phyloP scores from a whole-genome alignment of 2,888 invertebrate species.

The Ochropacha duplaris region DNA sequence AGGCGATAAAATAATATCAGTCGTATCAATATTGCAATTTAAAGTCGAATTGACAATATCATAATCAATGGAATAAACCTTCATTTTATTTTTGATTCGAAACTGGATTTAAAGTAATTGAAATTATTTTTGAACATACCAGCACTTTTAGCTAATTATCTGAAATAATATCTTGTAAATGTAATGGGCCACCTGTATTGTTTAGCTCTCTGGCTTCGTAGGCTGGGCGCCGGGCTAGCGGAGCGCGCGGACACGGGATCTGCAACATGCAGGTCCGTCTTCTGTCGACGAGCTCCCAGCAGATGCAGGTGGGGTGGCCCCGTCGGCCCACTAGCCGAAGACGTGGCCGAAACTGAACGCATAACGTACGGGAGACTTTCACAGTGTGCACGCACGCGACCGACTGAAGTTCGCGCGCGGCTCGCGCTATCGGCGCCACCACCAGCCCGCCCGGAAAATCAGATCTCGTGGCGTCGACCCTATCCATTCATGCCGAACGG shows the following conservation, averaged over 20 bases:
- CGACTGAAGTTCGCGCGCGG: slow-evolving; percentile 68
- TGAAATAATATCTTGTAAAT: slow-evolving; percentile 24
- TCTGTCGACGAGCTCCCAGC: slow-evolving; percentile 83
- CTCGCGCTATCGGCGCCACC: slow-evolving; percentile 57
- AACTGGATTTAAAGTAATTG: background rate
- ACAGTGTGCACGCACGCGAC: slow-evolving; percentile 78
- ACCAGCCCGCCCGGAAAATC: slow-evolving; percentile 71
- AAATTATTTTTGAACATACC: background rate
- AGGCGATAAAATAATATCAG: background rate
- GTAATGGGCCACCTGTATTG: slow-evolving; percentile 70
- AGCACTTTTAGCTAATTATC: background rate
- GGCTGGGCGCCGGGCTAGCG: slow-evolving; percentile 78
- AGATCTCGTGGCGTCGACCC: slow-evolving; percentile 76
- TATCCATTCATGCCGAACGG: slow-evolving; percentile 77
- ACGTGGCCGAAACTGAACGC: slow-evolving; percentile 61
- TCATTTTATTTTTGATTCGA: background rate
- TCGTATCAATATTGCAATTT: background rate
- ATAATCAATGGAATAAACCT: background rate
- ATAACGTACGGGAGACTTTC: slow-evolving; percentile 72
- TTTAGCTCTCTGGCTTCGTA: slow-evolving; percentile 78
- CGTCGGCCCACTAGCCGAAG: slow-evolving; percentile 30
- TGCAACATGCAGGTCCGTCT: slow-evolving; percentile 78
- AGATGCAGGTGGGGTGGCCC: slow-evolving; percentile 33
- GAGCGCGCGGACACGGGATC: slow-evolving; percentile 66
- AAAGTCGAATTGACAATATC: background rate